phyloP scores from a whole-genome alignment of 64 coral and sea anemone genomes.

The Montipora efflorescens region DNA sequence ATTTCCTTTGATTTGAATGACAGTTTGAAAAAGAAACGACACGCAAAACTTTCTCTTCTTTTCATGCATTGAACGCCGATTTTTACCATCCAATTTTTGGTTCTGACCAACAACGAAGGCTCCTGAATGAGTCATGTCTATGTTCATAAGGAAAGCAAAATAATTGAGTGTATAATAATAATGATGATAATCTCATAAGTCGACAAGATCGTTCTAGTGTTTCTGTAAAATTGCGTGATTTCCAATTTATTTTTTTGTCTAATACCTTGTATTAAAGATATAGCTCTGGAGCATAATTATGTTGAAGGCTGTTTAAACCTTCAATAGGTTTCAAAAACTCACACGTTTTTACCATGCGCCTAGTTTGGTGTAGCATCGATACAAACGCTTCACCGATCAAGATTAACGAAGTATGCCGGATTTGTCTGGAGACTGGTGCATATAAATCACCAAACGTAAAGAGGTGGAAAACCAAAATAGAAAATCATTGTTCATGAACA shows the following conservation, averaged over 20 bases:
- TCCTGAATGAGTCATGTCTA: background rate
- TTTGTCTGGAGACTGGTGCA: background rate
- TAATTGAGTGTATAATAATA: too few species aligned
- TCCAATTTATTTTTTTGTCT: background rate
- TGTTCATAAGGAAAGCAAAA: background rate
- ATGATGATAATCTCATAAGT: too few species aligned
- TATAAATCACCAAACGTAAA: constrained; percentile 1
- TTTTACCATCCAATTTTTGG: background rate
- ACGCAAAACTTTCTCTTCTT: background rate
- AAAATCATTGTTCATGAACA: constrained; percentile 36
- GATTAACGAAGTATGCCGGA: background rate
- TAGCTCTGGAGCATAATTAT: constrained; percentile 1
- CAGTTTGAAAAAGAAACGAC: constrained; percentile 1
- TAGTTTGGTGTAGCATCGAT: background rate
- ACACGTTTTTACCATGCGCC: background rate
- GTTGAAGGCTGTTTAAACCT: constrained; percentile 9
- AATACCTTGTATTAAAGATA: background rate
- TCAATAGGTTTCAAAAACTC: background rate
- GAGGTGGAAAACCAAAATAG: constrained; percentile 45
- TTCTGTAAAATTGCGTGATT: background rate
- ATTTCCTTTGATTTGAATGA: constrained; percentile 45
- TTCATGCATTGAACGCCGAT: background rate
- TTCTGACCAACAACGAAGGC: too few species aligned
- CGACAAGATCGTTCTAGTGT: too few species aligned
- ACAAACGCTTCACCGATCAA: background rate